Evolutionary conservation across 2,797 vertebrate genomes (phyloP), one percentile per base, ranked within the genome.

Genomic region (Columba guinea): DNA sequence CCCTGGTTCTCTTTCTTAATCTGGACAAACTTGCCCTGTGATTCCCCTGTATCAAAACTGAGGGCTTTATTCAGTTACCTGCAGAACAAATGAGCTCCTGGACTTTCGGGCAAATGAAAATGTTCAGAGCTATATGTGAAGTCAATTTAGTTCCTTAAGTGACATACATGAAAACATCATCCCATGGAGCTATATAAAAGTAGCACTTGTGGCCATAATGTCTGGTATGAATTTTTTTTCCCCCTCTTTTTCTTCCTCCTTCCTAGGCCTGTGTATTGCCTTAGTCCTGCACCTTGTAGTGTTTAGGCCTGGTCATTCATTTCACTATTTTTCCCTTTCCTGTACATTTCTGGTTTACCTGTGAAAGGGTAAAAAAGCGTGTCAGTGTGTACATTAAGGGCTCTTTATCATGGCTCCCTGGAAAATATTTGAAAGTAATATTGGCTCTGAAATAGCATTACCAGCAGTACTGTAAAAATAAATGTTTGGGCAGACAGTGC

Each of bases 281-380:
- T 79, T 62, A 49, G 18, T 48, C 41, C 44, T 62, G 18, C 26
- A 28, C 34, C 13, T 46, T 51, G 22, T 9, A 14, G 10, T 44
- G 5, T 35, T 75, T 23, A 30, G 53, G 5, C 17, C 30, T 73
- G 37, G 19, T 39, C 6, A 4, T 75, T 56, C 14, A 5, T 35
- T 69, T 75, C 35, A 32, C 52, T 4, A 0, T 70, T 59, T 60
- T 63, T 35, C 13, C 11, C 23, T 0, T 2, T 73, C 8, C 34
- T 83, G 21, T 35, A 35, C 4, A 0, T 28, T 70, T 41, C 32
- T 74, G 13, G 13, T 77, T 75, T 37, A 30, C n/a, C 11, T 32
- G 8, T 49, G 28, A 46, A 75, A 78, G 51, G 32, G 59, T 17
- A 34, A 32, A 12, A 65, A n/a, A 56, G 3, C 9, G 34, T 53